Percentiles rank a stretch among this genome's conserved stretches.
These are phyloP conservation scores for Lanius collurio DNA, from an alignment of 2,113 vertebrate species.

Conservation along the genomic window DNA sequence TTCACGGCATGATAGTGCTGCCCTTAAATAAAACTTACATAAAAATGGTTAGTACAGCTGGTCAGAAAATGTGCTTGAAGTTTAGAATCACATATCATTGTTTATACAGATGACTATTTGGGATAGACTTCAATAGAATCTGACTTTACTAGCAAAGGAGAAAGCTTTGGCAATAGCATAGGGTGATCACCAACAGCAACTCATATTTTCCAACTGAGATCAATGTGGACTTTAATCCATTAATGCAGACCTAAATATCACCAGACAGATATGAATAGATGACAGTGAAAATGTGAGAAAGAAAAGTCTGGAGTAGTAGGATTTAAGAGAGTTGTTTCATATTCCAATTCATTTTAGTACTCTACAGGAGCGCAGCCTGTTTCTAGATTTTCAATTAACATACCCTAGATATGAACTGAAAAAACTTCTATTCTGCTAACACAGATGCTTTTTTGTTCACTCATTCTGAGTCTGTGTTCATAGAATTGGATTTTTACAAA, in stretches of 20 bases:
- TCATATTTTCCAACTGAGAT: slow-evolving; percentile 77
- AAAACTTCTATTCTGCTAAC: slow-evolving; percentile 53
- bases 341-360: slow-evolving; percentile 63
- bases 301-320: slow-evolving; percentile 44
- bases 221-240: slow-evolving; percentile 69
- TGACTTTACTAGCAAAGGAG: slow-evolving; percentile 67
- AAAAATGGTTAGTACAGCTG: slow-evolving; percentile 90
- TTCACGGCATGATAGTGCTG: slow-evolving; percentile 55
- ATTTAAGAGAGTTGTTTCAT: slow-evolving; percentile 65
- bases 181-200: slow-evolving; percentile 71
- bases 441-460: slow-evolving; percentile 57
- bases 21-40: slow-evolving; percentile 71
- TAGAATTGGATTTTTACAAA: slow-evolving; percentile 59
- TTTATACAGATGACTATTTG: slow-evolving; percentile 92
- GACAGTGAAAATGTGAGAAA: slow-evolving; percentile 43
- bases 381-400: slow-evolving; percentile 74
- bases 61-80: slow-evolving; percentile 83
- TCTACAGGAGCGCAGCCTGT: slow-evolving; percentile 60
- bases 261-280: slow-evolving; percentile 62
- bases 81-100: slow-evolving; percentile 90
- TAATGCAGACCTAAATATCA: slow-evolving; percentile 70
- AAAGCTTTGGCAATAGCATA: slow-evolving; percentile 69
- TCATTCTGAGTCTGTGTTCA: slow-evolving; percentile 43
- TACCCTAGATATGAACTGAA: slow-evolving; percentile 59
- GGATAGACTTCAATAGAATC: slow-evolving; percentile 85